These are phyloP conservation scores for Napeogenes inachia DNA, from an alignment of 2,888 invertebrate species.

Conservation along the genomic window DNA sequence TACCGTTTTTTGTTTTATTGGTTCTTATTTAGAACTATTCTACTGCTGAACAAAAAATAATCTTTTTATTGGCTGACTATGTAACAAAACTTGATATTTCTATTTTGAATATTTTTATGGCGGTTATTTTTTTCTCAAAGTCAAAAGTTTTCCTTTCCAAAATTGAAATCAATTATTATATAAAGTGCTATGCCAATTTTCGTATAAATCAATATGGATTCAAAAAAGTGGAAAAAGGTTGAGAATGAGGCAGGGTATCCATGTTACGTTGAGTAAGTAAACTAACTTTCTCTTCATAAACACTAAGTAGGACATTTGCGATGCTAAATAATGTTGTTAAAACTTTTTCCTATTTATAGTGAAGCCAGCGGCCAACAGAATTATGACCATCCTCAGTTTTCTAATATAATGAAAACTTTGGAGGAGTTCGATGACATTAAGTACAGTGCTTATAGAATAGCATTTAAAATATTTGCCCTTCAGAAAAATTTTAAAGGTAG, in stretches of 20 bases:
- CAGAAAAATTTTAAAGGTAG: constrained; percentile 79
- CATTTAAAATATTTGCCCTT: constrained; percentile 78
- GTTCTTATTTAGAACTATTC: neutral
- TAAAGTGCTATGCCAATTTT: constrained; percentile 16
- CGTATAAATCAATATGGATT: constrained; percentile 44
- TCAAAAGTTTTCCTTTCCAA: constrained; percentile 9
- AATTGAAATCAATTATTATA: constrained; percentile 10
- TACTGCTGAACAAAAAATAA: neutral
- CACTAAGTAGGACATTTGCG: constrained; percentile 26
- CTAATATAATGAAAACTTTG: constrained; percentile 74
- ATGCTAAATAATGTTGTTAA: constrained; percentile 18
- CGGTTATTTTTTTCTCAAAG: constrained; percentile 39
- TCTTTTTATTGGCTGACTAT: constrained; percentile 15
- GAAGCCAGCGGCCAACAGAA: constrained; percentile 69
- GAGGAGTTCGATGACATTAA: constrained; percentile 83
- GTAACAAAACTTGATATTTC: constrained; percentile 7
- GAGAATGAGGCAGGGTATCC: constrained; percentile 80
- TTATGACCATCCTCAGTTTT: constrained; percentile 80
- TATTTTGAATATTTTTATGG: constrained; percentile 45
- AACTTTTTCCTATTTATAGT: constrained; percentile 50
- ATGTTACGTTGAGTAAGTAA: constrained; percentile 76
- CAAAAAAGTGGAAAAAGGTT: constrained; percentile 71
- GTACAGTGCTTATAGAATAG: constrained; percentile 86
- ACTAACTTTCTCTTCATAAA: constrained; percentile 45
- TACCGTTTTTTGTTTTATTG: constrained; percentile 21